phyloP scores from a whole-genome alignment of 2,797 vertebrate genomes.

The Phaenicophaeus curvirostris region DNA sequence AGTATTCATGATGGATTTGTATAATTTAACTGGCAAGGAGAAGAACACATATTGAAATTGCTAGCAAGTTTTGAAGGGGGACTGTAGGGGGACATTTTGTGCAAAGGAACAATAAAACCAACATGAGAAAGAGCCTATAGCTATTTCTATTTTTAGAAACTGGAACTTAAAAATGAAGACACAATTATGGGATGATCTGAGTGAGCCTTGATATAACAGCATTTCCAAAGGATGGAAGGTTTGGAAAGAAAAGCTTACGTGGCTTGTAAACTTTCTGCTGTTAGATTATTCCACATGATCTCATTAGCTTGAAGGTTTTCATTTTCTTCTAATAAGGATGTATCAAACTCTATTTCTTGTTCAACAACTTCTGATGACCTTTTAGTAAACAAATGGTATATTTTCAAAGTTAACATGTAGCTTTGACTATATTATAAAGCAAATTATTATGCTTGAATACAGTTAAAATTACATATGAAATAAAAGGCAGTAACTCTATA shows the following conservation, averaged over 20 bases:
- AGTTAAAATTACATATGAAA: not conserved
- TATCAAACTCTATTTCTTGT: conserved; percentile 89
- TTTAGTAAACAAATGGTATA: not conserved
- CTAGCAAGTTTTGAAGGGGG: not conserved
- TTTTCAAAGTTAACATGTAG: not conserved
- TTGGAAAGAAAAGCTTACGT: conserved; percentile 81
- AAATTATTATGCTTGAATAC: not conserved
- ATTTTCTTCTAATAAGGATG: conserved; percentile 88
- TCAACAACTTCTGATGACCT: conserved; percentile 88
- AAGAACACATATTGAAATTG: not conserved
- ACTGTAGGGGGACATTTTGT: not conserved
- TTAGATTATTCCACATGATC: conserved; percentile 97
- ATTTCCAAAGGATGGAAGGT: not conserved
- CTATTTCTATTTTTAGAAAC: not conserved
- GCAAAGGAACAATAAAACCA: not conserved
- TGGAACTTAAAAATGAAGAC: not conserved
- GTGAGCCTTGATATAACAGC: not conserved
- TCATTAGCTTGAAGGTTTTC: conserved; percentile 94
- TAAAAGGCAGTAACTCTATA: not conserved
- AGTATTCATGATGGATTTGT: not conserved
- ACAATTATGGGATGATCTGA: not conserved
- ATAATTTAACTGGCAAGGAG: not conserved
- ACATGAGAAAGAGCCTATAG: not conserved
- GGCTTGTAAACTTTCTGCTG: conserved; percentile 90
- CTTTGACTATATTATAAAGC: not conserved